Evolutionary conservation across 2,113 vertebrate genomes (phyloP).

Genomic region (human (Homo sapiens)): GRCh38 chr2:206559501-206560000

Average conservation of each 20-base stretch:
- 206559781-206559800: conserved; percentile 42
- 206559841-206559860: conserved; percentile 83
- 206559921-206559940: conserved; percentile 87
- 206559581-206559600: background rate
- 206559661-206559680: background rate
- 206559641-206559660: background rate
- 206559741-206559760: background rate
- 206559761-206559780: background rate
- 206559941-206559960: conserved; percentile 92
- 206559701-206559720: background rate
- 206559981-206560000: conserved; percentile 96
- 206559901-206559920: conserved; percentile 87
- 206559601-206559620: background rate
- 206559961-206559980: conserved; percentile 98
- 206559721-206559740: background rate
- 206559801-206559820: conserved; percentile 36
- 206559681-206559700: background rate
- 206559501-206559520: background rate
- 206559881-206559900: conserved; percentile 82
- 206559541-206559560: background rate
- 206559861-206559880: conserved; percentile 81
- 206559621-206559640: background rate
- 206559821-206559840: conserved; percentile 77
- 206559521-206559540: background rate
- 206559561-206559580: background rate